These are phyloP conservation scores for Lycia hirtaria DNA, from an alignment of 2,888 invertebrate species.

Conservation along the genomic window DNA sequence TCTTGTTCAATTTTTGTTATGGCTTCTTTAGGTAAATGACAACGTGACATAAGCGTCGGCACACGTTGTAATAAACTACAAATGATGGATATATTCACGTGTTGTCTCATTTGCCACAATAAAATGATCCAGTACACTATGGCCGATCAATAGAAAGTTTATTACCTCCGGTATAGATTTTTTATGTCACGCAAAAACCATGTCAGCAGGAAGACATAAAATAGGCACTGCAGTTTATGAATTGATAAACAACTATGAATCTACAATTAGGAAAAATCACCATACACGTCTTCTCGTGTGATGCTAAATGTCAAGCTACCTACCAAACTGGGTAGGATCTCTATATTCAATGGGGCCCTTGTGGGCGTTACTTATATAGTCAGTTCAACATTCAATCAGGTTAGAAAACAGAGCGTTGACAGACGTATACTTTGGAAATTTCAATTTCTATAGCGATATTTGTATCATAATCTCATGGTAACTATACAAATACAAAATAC, in stretches of 20 bases:
- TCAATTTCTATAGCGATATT: background rate
- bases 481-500: no score
- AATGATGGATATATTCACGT: constrained; percentile 48
- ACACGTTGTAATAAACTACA: constrained; percentile 52
- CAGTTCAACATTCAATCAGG: constrained; percentile 45
- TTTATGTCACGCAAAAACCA: constrained; percentile 55
- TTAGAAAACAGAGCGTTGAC: background rate
- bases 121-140: constrained; percentile 52
- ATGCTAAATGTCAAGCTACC: constrained; percentile 53
- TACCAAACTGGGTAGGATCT: constrained; percentile 48
- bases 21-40: no score
- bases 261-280: constrained; percentile 23
- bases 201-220: constrained; percentile 62
- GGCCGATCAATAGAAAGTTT: constrained; percentile 69
- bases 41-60: constrained; percentile 39
- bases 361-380: constrained; percentile 60
- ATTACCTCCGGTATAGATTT: constrained; percentile 66
- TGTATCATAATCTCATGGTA: background rate
- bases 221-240: constrained; percentile 41
- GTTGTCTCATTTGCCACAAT: constrained; percentile 57
- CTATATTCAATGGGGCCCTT: constrained; percentile 49
- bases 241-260: constrained; percentile 35
- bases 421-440: constrained; percentile 2
- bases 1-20: no score
- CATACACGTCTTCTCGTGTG: background rate